A percentile compares a stretch with the other conserved stretches of the same genome.
Conservation (phyloP, 2,113 vertebrate genomes). For the Condylura cristata region DNA sequence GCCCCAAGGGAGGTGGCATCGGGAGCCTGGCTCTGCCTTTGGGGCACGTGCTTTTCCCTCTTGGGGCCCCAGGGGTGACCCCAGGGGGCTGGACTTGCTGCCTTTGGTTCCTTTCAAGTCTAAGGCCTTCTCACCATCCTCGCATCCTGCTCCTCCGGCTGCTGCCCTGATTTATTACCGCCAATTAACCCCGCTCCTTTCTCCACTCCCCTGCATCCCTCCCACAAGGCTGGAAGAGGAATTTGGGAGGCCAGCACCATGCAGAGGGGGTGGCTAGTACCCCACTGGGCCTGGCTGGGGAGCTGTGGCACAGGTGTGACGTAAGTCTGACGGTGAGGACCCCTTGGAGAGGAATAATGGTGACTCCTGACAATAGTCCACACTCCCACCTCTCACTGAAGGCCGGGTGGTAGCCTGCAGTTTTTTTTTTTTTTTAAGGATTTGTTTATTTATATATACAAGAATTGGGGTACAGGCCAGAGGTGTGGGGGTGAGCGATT, state of each 20-base stretch:
- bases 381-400: neutral
- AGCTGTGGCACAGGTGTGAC: neutral
- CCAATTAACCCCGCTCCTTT: constrained; percentile 58
- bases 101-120: constrained; percentile 49
- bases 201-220: neutral
- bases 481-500: no score
- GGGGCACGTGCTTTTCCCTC: neutral
- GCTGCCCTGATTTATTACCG: constrained; percentile 60
- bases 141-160: neutral
- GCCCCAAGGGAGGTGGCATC: neutral
- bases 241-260: neutral
- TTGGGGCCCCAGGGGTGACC: neutral
- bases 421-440: no score
- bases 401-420: neutral
- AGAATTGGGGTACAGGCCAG: no score
- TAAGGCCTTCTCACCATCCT: constrained; percentile 38
- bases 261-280: neutral
- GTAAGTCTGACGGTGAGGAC: neutral
- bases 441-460: no score
- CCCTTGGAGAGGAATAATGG: neutral
- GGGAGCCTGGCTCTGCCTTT: neutral
- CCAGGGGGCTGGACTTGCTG: constrained; percentile 1
- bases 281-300: neutral
- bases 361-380: neutral
- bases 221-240: constrained; percentile 19